Evolutionary conservation across 2,797 vertebrate genomes (phyloP).

Genomic region (Australoheros facetus): DNA sequence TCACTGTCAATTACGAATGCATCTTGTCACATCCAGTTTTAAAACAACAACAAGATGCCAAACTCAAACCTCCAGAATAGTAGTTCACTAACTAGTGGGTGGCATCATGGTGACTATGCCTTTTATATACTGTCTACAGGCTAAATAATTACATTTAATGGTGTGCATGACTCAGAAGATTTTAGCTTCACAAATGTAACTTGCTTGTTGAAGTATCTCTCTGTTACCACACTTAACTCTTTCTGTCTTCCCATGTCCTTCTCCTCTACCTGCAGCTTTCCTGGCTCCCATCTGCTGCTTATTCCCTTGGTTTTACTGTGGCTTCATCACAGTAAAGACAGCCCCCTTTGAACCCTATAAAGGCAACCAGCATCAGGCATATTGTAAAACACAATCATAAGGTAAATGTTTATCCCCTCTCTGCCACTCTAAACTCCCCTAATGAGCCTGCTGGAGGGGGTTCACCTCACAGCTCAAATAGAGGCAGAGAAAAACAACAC

Average conservation of each 20-base stretch:
- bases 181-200: not conserved
- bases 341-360: constrained; percentile 91
- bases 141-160: not conserved
- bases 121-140: too few species aligned
- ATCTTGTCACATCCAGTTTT: not conserved
- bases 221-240: not conserved
- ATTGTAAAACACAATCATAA: constrained; percentile 92
- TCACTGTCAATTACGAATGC: not conserved
- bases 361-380: constrained; percentile 87
- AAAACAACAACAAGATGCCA: not conserved
- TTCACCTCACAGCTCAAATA: constrained; percentile 47
- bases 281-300: constrained; percentile 80
- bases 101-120: not conserved
- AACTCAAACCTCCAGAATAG: not conserved
- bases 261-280: constrained; percentile 32
- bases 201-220: constrained; percentile 3
- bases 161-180: not conserved
- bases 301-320: constrained; percentile 85
- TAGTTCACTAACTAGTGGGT: not conserved
- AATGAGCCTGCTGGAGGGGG: constrained; percentile 81
- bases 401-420: constrained; percentile 90
- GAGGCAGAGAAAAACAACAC: constrained; percentile 42
- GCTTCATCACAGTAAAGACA: constrained; percentile 90
- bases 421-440: constrained; percentile 84
- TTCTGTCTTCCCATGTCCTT: constrained; percentile 12